Conservation (phyloP, 2,113 vertebrate genomes). For the Cyrtonyx montezumae region DNA sequence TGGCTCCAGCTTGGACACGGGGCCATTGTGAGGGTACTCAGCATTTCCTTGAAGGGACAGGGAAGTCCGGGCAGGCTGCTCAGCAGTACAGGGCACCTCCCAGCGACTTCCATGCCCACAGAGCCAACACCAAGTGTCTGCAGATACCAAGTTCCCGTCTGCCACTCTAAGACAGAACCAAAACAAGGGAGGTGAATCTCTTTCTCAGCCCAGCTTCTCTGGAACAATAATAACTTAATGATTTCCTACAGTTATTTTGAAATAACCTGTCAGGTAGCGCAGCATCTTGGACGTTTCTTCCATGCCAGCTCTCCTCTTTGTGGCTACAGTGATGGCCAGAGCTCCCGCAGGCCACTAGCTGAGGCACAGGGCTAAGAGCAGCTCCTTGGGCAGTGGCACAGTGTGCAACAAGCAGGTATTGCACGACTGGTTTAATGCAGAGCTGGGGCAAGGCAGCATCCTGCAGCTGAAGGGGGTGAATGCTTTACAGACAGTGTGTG, state of each 20-base stretch:
- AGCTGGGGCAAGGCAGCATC: not conserved
- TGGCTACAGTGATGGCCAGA: not conserved
- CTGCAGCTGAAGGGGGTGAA: not conserved
- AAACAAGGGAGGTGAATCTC: not conserved
- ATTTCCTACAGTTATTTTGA: not conserved
- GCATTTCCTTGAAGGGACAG: not conserved
- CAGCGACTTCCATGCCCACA: not conserved
- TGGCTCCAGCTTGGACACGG: not conserved
- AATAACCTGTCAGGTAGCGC: not conserved
- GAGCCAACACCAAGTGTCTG: not conserved
- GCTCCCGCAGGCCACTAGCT: not conserved
- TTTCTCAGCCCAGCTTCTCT: not conserved
- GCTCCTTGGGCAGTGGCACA: not conserved
- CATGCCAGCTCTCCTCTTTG: not conserved
- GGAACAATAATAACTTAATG: not conserved
- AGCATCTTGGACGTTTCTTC: not conserved
- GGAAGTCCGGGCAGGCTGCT: not conserved
- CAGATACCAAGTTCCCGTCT: not conserved
- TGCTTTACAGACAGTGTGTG: accelerated
- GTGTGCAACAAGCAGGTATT: not conserved
- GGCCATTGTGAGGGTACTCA: accelerated
- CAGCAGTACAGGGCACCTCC: not conserved
- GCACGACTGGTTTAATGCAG: not conserved
- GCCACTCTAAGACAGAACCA: not conserved
- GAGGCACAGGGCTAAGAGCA: not conserved